Percentiles rank a stretch among this genome's conserved stretches.
Conservation (phyloP, 2,888 invertebrate genomes). For the Aquatica leii region DNA sequence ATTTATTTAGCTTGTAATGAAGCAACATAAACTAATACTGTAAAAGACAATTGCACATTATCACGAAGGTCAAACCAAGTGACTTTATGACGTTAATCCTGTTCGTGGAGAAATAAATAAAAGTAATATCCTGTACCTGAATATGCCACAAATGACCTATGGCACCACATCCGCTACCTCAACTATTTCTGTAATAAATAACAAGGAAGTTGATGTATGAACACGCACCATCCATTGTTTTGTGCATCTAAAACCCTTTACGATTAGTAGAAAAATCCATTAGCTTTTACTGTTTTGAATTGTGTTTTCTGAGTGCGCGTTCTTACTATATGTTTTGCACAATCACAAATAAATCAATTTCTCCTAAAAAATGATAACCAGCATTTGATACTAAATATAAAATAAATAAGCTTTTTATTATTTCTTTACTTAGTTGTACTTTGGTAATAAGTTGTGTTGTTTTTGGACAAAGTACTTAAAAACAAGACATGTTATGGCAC, state of each 20-base stretch:
- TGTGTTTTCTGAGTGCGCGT: too few species aligned
- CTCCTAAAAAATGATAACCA: too few species aligned
- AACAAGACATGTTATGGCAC: too few species aligned
- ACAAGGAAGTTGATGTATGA: conserved; percentile 31
- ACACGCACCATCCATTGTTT: conserved; percentile 45
- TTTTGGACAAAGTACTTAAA: too few species aligned
- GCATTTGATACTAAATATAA: too few species aligned
- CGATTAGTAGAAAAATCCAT: conserved; percentile 42
- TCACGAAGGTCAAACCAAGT: conserved; percentile 34
- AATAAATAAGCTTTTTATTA: too few species aligned
- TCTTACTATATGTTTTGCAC: too few species aligned
- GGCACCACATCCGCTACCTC: conserved; percentile 42
- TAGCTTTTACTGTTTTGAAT: conserved; percentile 15
- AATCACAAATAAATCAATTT: too few species aligned
- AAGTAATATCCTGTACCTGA: conserved; percentile 42
- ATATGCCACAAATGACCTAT: conserved; percentile 49
- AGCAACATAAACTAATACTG: neutral
- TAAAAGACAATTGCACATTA: conserved; percentile 15
- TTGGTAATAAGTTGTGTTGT: too few species aligned
- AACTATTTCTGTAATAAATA: conserved; percentile 21
- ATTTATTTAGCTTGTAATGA: conserved; percentile 3
- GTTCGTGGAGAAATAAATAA: conserved; percentile 41
- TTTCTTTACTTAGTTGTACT: too few species aligned
- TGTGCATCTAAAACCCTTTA: conserved; percentile 44
- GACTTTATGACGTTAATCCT: conserved; percentile 38